Base-by-base conservation (phyloP, 2,888 invertebrate species). In the Drosophila villosipedis region DNA sequence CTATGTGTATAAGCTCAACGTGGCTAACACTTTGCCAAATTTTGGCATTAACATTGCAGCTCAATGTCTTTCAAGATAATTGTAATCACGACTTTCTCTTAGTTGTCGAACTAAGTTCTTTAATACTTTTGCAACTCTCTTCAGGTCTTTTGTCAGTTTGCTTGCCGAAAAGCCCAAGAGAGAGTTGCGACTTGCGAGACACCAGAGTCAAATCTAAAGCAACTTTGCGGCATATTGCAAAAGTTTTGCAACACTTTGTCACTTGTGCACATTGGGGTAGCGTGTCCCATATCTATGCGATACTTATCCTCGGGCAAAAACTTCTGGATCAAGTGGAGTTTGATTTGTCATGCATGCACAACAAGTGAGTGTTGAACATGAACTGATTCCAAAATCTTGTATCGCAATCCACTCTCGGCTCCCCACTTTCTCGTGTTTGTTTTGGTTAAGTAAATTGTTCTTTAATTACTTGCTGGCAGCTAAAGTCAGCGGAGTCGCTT, bases 161-260 rank as follows among this genome's bases (percentile, higher is more conserved):
- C 41, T n/a, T 43, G 60, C 39, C 63, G 55, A 63, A 66, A 61
- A 70, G 39, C 61, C 66, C 53, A 43, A 64, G 58, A 78, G 63
- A 30, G 58, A 57, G 60, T 50, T 28, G 28, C 28, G 28, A 28
- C 28, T n/a, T 19, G 37, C 28, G 19, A 55, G 30, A 22, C 41
- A 41, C 41, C 10, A 31, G 31, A 43, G 30, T 50, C 59, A 76
- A 77, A 78, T 70, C 73, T 53, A 67, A 62, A 50, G 62, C 61
- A 86, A 85, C 80, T 86, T 86, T 86, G 83, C 73, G 63, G 76
- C 72, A 86, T 86, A 86, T 86, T 86, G 82, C 84, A 73, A 86
- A 86, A 86, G 73, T 86, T 86, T 80, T 41, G 62, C 72, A 58
- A 65, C 70, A 80, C 72, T 79, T 80, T 78, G 78, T 75, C 78